phyloP scores from a whole-genome alignment of 2,888 invertebrate genomes.

The Brachypterus glaber region DNA sequence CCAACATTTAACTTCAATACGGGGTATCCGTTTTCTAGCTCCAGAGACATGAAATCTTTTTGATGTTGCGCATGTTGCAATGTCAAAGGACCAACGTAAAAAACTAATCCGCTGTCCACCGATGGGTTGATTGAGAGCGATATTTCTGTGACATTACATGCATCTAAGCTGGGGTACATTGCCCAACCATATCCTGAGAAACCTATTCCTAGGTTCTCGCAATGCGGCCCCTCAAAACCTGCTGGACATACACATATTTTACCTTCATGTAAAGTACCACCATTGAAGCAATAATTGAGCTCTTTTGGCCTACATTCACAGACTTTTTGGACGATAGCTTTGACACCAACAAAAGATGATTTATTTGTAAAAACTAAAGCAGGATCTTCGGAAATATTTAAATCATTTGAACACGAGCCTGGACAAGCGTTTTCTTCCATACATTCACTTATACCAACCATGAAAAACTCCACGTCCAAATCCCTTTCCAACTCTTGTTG shows the following conservation, averaged over 20 bases:
- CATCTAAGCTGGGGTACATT: constrained; percentile 78
- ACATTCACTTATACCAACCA: constrained; percentile 90
- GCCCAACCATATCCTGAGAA: constrained; percentile 89
- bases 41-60: constrained; percentile 85
- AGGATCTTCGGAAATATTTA: constrained; percentile 62
- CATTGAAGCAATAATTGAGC: constrained; percentile 30
- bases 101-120: constrained; percentile 69
- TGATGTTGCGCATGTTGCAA: constrained; percentile 52
- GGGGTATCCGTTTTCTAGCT: constrained; percentile 74
- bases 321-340: constrained; percentile 68
- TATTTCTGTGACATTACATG: constrained; percentile 76
- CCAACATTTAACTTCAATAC: constrained; percentile 82
- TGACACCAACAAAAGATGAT: constrained; percentile 89
- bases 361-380: constrained; percentile 84
- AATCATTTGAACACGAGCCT: constrained; percentile 71
- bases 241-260: constrained; percentile 71
- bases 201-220: constrained; percentile 80
- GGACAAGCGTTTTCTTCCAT: constrained; percentile 61
- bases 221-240: constrained; percentile 73
- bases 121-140: constrained; percentile 73
- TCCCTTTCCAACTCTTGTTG: constrained; percentile 62
- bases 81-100: constrained; percentile 75
- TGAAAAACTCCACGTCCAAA: constrained; percentile 63
- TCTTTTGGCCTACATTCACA: constrained; percentile 49
- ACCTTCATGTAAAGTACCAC: constrained; percentile 47